These are phyloP conservation scores for Athene noctua DNA, from an alignment of 2,113 vertebrate species.

Conservation along the genomic window DNA sequence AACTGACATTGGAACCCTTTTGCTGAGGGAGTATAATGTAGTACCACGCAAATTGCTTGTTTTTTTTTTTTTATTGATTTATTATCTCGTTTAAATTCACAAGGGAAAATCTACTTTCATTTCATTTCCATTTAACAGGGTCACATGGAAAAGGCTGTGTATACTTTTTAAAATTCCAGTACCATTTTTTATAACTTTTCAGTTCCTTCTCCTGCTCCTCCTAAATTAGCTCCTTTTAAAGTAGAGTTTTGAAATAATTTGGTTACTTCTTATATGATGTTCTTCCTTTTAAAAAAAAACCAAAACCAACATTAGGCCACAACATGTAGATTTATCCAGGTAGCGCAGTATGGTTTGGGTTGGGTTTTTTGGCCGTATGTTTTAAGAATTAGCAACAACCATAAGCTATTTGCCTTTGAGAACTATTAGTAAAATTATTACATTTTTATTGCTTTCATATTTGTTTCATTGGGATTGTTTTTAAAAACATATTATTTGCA, in stretches of 20 bases:
- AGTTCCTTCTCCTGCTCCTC: neutral
- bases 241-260: neutral
- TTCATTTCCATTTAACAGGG: neutral
- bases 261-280: neutral
- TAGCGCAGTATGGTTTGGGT: neutral
- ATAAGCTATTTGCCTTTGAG: neutral
- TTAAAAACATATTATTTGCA: neutral
- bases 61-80: neutral
- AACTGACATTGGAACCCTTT: neutral
- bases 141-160: neutral
- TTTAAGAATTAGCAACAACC: neutral
- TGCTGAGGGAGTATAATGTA: neutral
- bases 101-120: neutral
- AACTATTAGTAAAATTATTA: neutral
- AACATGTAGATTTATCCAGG: neutral
- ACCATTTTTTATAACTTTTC: neutral
- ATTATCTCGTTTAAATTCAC: neutral
- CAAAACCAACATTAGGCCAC: neutral
- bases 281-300: neutral
- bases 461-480: neutral
- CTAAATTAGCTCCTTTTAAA: neutral
- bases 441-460: neutral
- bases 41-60: neutral
- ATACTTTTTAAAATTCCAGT: neutral
- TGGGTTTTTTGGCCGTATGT: rapidly evolving